Conservation (phyloP, 2,113 vertebrate species). For the Catharus minimus region DNA sequence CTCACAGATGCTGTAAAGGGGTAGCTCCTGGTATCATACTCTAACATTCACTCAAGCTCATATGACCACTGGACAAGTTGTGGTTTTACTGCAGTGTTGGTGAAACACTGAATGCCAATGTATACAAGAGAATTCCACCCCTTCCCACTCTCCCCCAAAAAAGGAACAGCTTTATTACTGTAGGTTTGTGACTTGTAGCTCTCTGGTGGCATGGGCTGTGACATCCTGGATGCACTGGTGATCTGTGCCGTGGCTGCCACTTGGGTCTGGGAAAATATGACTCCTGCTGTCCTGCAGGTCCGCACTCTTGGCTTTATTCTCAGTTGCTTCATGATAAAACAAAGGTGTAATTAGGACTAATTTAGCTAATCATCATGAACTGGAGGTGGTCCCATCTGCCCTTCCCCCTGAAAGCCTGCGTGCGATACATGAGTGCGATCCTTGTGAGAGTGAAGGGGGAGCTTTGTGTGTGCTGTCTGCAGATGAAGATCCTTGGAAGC, state of each 20-base stretch:
- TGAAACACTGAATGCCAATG: not conserved
- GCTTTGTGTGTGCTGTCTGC: not conserved
- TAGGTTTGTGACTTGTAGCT: not conserved
- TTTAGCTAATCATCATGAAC: not conserved
- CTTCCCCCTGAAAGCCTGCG: not conserved
- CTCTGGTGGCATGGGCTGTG: not conserved
- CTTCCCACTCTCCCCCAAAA: not conserved
- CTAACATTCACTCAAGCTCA: not conserved
- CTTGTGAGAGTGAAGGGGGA: not conserved
- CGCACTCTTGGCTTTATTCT: not conserved
- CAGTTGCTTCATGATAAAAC: not conserved
- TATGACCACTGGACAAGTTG: not conserved
- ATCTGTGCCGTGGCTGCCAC: not conserved
- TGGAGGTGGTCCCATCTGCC: not conserved
- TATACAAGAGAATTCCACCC: not conserved
- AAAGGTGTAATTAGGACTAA: not conserved
- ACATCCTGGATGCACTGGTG: not conserved
- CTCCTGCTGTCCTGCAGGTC: not conserved
- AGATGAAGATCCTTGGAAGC: constrained; percentile 8
- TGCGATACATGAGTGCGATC: fast-evolving
- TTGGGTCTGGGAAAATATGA: fast-evolving
- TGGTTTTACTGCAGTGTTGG: not conserved
- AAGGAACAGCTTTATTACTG: not conserved
- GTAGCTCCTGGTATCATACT: too few relatives aligned
- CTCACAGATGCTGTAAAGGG: not conserved